Conservation (phyloP, 1,140 invertebrate species). For the Drosophila bocki region DNA sequence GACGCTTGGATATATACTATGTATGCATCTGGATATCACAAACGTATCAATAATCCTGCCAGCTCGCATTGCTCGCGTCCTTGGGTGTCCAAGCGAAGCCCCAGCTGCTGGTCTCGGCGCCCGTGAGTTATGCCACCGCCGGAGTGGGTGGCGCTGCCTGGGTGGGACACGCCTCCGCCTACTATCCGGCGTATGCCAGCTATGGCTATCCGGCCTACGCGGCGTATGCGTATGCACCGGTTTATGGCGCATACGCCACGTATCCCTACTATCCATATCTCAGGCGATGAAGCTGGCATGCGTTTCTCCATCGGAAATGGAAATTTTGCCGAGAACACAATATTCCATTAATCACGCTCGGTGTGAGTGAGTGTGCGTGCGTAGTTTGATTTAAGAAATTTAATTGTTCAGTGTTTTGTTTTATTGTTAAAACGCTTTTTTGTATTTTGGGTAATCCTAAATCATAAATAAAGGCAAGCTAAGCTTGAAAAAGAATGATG, state of each 20-base stretch:
- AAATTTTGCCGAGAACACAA: conserved; percentile 1
- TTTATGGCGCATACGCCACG: conserved; percentile 71
- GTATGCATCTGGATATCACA: conserved; percentile 28
- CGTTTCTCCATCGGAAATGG: conserved; percentile 14
- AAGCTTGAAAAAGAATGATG: not conserved
- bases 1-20: conserved; percentile 6
- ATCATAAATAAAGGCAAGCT: not conserved
- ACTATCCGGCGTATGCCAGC: conserved; percentile 57
- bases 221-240: conserved; percentile 70
- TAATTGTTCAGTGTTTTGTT: not conserved
- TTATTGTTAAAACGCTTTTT: not conserved
- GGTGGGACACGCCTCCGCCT: conserved; percentile 34
- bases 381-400: conserved; percentile 11
- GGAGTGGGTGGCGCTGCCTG: conserved; percentile 41
- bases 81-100: conserved; percentile 58
- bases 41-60: conserved; percentile 36
- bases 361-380: not conserved
- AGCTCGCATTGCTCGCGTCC: conserved; percentile 56
- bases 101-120: conserved; percentile 62
- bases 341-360: conserved; percentile 4
- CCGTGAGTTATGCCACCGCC: conserved; percentile 66
- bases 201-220: conserved; percentile 74
- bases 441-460: not conserved
- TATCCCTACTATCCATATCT: conserved; percentile 74
- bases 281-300: conserved; percentile 54